These are phyloP conservation scores for Volucella zonaria DNA, from an alignment of 2,888 invertebrate species.

Conservation along the genomic window DNA sequence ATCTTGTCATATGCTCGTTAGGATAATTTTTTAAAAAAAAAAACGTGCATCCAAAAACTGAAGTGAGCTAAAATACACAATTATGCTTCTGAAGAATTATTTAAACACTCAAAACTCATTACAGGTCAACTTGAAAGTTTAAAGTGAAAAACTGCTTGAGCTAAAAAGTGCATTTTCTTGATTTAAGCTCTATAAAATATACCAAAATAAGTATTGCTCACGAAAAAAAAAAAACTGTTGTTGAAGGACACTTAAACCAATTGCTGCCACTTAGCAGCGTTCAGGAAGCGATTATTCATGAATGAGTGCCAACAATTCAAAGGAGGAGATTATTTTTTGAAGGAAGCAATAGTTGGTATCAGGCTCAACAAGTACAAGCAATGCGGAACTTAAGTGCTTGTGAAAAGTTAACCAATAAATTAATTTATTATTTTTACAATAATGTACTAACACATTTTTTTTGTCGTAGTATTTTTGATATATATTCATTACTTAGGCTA, in stretches of 20 bases:
- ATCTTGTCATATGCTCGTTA: too few species aligned
- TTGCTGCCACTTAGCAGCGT: conserved; percentile 29
- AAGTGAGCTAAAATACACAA: too few species aligned
- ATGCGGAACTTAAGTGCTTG: too few species aligned
- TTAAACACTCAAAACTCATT: background rate
- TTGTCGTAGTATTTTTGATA: too few species aligned
- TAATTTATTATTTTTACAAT: too few species aligned
- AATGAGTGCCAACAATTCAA: conserved; percentile 26
- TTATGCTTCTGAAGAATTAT: background rate
- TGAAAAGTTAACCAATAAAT: too few species aligned
- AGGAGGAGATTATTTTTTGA: conserved; percentile 13
- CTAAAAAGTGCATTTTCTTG: background rate
- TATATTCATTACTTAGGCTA: too few species aligned
- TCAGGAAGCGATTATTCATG: conserved; percentile 20
- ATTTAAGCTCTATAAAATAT: background rate
- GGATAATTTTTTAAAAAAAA: too few species aligned
- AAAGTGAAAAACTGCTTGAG: background rate
- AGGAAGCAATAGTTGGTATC: background rate
- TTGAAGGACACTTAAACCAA: conserved; percentile 27
- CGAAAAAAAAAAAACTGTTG: conserved; percentile 21
- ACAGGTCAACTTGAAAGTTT: background rate
- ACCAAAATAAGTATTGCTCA: background rate
- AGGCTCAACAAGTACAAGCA: too few species aligned
- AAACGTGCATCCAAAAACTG: too few species aligned
- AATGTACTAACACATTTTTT: too few species aligned